These are phyloP conservation scores for Phocoena sinus DNA, from an alignment of 2,113 vertebrate species.

Conservation along the genomic window DNA sequence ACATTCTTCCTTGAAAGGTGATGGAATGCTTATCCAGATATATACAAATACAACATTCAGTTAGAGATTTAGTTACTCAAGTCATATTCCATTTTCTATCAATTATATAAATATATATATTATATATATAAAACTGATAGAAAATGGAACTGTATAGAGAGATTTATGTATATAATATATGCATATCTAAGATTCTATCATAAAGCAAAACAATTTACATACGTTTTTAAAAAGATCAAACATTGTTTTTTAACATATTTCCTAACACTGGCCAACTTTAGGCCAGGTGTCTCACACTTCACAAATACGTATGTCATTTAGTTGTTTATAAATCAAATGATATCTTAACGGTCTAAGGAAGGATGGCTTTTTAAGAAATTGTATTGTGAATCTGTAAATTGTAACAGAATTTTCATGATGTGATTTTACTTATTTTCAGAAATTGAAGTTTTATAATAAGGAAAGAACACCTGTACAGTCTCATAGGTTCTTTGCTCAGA, in stretches of 20 bases:
- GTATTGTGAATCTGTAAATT: background rate
- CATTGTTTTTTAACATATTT: background rate
- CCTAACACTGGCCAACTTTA: background rate
- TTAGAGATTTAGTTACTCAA: background rate
- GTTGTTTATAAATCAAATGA: constrained; percentile 17
- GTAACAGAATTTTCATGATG: background rate
- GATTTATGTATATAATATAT: background rate
- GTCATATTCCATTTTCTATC: background rate
- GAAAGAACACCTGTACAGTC: background rate
- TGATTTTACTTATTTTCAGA: constrained; percentile 18
- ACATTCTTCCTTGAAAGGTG: background rate
- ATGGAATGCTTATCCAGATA: background rate
- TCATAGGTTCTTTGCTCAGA: background rate
- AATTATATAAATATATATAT: background rate
- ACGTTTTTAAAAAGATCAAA: constrained; percentile 7
- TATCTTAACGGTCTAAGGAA: constrained; percentile 17
- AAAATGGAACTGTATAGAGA: background rate
- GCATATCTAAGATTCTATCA: background rate
- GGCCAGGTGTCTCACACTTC: background rate
- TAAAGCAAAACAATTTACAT: background rate
- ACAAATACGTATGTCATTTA: background rate
- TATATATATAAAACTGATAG: background rate
- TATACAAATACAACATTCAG: background rate
- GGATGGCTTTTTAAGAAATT: background rate
- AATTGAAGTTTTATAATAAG: background rate